These are phyloP conservation scores for Phalacrocorax carbo DNA, from an alignment of 2,113 vertebrate species.

Conservation along the genomic window DNA sequence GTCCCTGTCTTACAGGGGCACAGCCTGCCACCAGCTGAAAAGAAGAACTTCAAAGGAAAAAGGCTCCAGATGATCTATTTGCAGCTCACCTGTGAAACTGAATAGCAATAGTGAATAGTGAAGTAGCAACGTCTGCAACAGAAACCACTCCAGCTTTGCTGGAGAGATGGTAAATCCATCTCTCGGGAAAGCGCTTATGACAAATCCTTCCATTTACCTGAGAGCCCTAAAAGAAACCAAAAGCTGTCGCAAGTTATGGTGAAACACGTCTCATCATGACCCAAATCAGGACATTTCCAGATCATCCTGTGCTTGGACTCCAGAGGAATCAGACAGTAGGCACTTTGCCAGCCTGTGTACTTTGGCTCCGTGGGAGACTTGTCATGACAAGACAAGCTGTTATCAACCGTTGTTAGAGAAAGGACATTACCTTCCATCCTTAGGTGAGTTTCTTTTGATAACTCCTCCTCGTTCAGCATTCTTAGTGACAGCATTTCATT, in stretches of 20 bases:
- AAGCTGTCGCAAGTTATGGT: not conserved
- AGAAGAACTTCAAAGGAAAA: not conserved
- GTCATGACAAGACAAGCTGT: slow-evolving; percentile 48
- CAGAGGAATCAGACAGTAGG: slow-evolving; percentile 13
- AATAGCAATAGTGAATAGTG: not conserved
- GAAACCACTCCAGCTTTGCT: not conserved
- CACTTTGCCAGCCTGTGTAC: slow-evolving; percentile 37
- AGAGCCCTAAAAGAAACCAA: not conserved
- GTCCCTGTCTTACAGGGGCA: not conserved
- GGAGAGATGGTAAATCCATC: not conserved
- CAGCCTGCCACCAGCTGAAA: not conserved
- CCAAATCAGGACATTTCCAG: not conserved
- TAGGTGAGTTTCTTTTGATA: not conserved
- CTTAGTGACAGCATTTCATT: not conserved
- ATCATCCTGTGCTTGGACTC: not conserved
- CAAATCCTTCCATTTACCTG: slow-evolving; percentile 22
- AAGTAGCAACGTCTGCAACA: not conserved
- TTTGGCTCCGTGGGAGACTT: slow-evolving; percentile 21
- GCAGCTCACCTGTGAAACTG: not conserved
- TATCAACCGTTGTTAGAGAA: slow-evolving; percentile 15
- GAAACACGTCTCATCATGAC: not conserved
- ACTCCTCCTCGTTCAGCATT: not conserved
- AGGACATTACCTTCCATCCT: not conserved
- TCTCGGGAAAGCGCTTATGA: slow-evolving; percentile 15
- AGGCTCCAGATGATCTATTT: slow-evolving; percentile 16